Conservation (phyloP, 2,888 invertebrate genomes). For the Synanthedon vespiformis region DNA sequence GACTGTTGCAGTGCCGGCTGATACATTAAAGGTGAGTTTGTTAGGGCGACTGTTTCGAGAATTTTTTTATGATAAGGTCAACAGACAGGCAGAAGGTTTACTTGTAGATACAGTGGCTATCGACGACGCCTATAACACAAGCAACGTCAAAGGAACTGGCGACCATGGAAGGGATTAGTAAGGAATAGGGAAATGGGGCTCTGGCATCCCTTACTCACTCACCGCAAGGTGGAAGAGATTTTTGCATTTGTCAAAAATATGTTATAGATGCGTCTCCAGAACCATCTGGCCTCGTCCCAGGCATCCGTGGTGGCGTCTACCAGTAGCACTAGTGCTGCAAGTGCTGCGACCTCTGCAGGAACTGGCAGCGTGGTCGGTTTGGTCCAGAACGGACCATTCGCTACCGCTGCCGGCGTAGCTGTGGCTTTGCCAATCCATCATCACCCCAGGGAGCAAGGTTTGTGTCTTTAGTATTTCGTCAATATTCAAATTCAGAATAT, state of each 20-base stretch:
- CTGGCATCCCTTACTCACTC: too few relatives aligned
- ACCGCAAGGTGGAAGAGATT: too few relatives aligned
- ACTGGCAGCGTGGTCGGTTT: conserved; percentile 24
- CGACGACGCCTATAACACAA: too few relatives aligned
- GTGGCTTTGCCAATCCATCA: conserved; percentile 23
- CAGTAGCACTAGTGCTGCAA: not conserved
- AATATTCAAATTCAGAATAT: too few relatives aligned
- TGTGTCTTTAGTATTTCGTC: not conserved
- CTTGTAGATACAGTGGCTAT: too few relatives aligned
- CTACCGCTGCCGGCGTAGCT: conserved; percentile 23
- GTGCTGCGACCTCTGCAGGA: not conserved
- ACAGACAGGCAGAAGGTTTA: too few relatives aligned
- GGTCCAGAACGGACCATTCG: conserved; percentile 54
- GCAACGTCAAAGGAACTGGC: too few relatives aligned
- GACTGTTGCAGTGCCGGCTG: conserved; percentile 45
- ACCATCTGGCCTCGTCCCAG: conserved; percentile 35
- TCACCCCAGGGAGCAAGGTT: not conserved
- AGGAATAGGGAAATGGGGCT: too few relatives aligned
- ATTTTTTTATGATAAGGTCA: too few relatives aligned
- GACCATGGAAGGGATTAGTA: too few relatives aligned
- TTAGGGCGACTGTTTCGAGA: too few relatives aligned
- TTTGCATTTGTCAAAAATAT: too few relatives aligned
- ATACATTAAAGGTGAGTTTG: conserved; percentile 4
- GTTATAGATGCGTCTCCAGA: conserved; percentile 46
- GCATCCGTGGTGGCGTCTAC: conserved; percentile 10